Evolutionary conservation across 1,140 invertebrate species (phyloP), one percentile per base, ranked within the genome.

Genomic region (Ephestia elutella): DNA sequence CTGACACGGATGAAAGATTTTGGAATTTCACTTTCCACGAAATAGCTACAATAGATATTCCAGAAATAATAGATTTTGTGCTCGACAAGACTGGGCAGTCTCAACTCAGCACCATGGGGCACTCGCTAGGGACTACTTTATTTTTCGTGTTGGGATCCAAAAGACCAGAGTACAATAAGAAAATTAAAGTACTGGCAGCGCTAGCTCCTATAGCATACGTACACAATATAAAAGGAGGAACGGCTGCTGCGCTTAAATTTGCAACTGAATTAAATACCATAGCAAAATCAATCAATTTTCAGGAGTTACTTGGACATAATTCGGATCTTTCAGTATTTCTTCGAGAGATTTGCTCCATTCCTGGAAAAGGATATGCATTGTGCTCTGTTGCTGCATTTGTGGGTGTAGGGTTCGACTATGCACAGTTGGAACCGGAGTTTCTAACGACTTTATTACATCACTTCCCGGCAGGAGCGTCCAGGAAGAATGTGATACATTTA

Each of bases 401-500:
- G 7, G 49, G 17, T 10, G 49, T 13, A 0, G 62, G 65, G 17
- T 76, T 71, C 21, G 25, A 55, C 15, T 7, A 1, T 77, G 73
- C 49, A 60, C 59, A 44, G 17, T 65, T 20, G 68, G 68, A 18
- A 10, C 49, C 49, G 7, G 17, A 50, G 13, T 50, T 75, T 0
- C 32, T 75, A 2, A 74, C 72, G 13, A 28, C 59, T 10, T 21
- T 80, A 0, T 63, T 62, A 19, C 75, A 77, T 15, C 66, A 77
- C 56, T 74, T 70, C 49, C 76, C 72, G 3, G 61, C 60, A 0
- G 70, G 75, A 17, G 66, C 73, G 0, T 95, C 94, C 0, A 91
- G 90, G 1, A 91, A 92, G 78, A 94, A 93, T 54, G 67, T 94
- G 0, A 57, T 92, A 17, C 92, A 94, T 73, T 93, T 90, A 60